Evolutionary conservation across 2,888 invertebrate genomes (phyloP).

Genomic region (Plemyria rubiginata): DNA sequence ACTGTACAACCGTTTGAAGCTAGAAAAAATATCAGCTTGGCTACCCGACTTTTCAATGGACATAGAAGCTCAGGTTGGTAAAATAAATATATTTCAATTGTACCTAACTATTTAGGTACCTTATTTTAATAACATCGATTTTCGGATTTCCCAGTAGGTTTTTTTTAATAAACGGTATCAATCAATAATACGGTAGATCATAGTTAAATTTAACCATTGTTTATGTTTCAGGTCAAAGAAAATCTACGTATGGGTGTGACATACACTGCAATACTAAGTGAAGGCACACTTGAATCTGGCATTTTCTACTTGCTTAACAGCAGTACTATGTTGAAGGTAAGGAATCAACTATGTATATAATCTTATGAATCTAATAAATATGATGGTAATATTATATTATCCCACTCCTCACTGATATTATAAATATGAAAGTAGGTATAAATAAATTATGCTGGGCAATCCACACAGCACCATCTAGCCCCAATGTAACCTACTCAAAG

Average conservation of each 20-base stretch:
- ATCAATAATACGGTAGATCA: too few species aligned
- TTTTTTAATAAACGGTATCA: too few species aligned
- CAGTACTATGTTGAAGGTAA: slow-evolving; percentile 88
- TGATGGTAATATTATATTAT: too few species aligned
- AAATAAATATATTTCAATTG: not conserved
- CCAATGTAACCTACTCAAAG: too few species aligned
- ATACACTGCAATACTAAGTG: slow-evolving; percentile 89
- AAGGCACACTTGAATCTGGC: slow-evolving; percentile 88
- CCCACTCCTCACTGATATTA: too few species aligned
- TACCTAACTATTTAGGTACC: not conserved
- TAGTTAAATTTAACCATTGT: not conserved
- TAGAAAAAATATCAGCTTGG: slow-evolving; percentile 62
- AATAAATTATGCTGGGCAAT: too few species aligned
- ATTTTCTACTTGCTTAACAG: slow-evolving; percentile 87
- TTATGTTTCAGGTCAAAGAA: slow-evolving; percentile 60
- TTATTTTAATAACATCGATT: too few species aligned
- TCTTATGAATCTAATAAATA: too few species aligned
- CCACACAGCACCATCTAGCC: too few species aligned
- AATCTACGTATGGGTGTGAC: slow-evolving; percentile 87
- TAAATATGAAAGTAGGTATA: too few species aligned
- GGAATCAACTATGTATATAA: not conserved
- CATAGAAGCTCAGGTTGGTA: slow-evolving; percentile 38
- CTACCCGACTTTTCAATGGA: slow-evolving; percentile 62
- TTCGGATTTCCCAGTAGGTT: too few species aligned
- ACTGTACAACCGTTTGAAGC: slow-evolving; percentile 57